Conservation (phyloP, 1,140 invertebrate species). For the Halesus radiatus region DNA sequence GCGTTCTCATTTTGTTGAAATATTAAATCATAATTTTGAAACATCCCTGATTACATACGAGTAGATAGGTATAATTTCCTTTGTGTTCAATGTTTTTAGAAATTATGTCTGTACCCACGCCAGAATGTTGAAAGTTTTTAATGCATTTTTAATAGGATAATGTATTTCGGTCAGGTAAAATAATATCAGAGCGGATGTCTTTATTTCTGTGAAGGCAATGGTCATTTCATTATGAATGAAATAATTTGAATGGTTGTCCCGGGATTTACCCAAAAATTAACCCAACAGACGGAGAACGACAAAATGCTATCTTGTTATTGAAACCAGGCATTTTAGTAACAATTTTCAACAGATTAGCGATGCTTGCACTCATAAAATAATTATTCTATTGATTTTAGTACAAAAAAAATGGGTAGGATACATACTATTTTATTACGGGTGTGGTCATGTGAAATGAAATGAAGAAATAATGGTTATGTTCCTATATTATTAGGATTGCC, state of each 20-base stretch:
- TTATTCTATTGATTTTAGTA: too few species aligned
- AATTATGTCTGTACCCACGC: neutral
- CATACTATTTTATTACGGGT: too few species aligned
- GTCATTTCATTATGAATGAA: conserved; percentile 27
- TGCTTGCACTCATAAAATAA: too few species aligned
- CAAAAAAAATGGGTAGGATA: neutral
- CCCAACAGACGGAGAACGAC: conserved; percentile 21
- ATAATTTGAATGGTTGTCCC: neutral
- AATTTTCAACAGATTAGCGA: too few species aligned
- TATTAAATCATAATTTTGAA: neutral
- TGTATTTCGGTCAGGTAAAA: neutral
- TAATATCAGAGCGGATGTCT: neutral
- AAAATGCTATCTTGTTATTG: neutral
- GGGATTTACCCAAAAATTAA: neutral
- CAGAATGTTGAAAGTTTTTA: neutral
- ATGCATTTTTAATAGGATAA: conserved; percentile 25
- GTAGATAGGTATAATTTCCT: too few species aligned
- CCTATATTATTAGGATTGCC: too few species aligned
- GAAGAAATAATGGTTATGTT: too few species aligned
- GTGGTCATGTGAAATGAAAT: too few species aligned
- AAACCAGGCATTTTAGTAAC: too few species aligned
- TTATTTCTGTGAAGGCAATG: neutral
- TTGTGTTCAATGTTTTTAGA: neutral
- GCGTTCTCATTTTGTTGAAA: neutral
- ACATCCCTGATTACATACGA: neutral